Base-by-base conservation (phyloP, 2,888 invertebrate species). In the Polymixis flavicincta region DNA sequence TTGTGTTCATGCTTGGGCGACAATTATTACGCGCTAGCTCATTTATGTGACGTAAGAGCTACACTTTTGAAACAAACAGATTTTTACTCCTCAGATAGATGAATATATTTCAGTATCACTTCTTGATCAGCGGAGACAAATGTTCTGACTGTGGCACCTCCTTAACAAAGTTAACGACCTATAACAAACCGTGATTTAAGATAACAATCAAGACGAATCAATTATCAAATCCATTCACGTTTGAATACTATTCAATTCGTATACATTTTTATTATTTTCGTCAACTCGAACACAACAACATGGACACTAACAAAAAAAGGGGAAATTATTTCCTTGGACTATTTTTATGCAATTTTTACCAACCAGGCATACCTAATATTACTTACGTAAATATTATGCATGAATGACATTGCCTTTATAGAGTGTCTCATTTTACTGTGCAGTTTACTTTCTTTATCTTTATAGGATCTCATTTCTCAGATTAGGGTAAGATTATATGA, bases 1-100 rank as follows among this genome's bases (percentile, higher is more conserved):
- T 91, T 91, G 92, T 93, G 90, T 91, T 92, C 92, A 93, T 89
- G 94, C 91, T 90, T 92, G 92, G 92, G 88, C 89, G 93, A 92
- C 90, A 91, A 87, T 90, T 88, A 85, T 86, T 80, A 87, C 87
- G 76, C 81, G 79, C 76, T 80, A 78, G 70, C 80, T 84, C 74
- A 66, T 80, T 50, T 63, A 59, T 78, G 68, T 84, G 84, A 87
- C 67, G 84, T 78, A 78, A 87, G 63, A 79, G 52, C 63, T 54
- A 65, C 57, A 64, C 32, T 71, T 82, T 85, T 67, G 64, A 60
- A 71, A 70, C 45, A 22, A 32, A 45, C 37, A 63, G 37, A 75
- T 57, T 60, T 54, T 11, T 48, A 45, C 37, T 52, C 25, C 37
- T 68, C 22, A 22, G 14, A 67, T 32, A 54, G 25, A 28, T 2